phyloP scores from a whole-genome alignment of 2,113 vertebrate species.

The Capreolus pygargus region DNA sequence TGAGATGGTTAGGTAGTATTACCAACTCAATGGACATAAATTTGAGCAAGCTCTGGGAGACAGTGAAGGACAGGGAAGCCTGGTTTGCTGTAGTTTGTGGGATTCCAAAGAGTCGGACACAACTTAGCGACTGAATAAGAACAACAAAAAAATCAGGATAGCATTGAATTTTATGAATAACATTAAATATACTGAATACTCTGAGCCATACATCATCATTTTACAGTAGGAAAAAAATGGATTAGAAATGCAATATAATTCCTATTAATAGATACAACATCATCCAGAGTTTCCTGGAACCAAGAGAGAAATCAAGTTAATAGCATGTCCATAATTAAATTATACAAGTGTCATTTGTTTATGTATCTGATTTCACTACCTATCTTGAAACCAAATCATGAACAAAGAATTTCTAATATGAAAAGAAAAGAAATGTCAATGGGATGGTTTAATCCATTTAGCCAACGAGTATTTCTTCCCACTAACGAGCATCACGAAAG shows the following conservation, averaged over 20 bases:
- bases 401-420: background rate
- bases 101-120: background rate
- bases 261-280: background rate
- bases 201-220: background rate
- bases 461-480: background rate
- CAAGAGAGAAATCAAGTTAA: background rate
- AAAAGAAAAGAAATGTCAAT: background rate
- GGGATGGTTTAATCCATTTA: background rate
- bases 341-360: background rate
- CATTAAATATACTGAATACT: background rate
- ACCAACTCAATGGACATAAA: background rate
- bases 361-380: background rate
- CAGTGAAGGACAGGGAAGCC: background rate
- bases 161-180: background rate
- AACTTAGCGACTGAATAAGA: background rate
- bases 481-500: background rate
- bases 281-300: background rate
- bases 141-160: background rate
- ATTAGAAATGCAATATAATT: background rate
- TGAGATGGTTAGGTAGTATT: background rate
- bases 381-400: background rate
- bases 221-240: background rate
- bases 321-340: background rate
- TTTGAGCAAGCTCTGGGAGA: background rate
- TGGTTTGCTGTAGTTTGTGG: background rate